Evolutionary conservation across 1,140 invertebrate species (phyloP), one percentile per base, ranked within the genome.

Genomic region (Pinna nobilis): DNA sequence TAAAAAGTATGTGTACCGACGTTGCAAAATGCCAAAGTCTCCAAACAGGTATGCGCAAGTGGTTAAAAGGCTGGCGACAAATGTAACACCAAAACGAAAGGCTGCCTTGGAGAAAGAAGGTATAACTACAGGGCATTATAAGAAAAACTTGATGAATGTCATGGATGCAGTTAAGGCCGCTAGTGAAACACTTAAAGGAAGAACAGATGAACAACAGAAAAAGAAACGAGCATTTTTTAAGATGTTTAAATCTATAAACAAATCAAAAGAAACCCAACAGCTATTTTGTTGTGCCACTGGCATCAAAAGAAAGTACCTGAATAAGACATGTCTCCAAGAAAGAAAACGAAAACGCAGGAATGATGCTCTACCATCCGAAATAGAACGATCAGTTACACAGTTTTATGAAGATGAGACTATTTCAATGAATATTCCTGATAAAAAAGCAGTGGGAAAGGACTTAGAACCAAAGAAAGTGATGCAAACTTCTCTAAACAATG

Each of bases 311-410:
- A 70, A 35, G 33, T 70, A 60, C n/a, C 50, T 61, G 33, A 53
- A 23, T 49, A 13, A 13, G 18, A 23, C 50, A 28, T 68, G 66
- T 20, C 23, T 57, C 2, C 63, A 51, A 41, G 59, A 71, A 64
- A 23, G 39, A 15, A 71, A 64, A 41, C 33, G 39, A 53, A n/a
- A n/a, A n/a, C n/a, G n/a, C n/a, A 71, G 69, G 44, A 71, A 64
- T 53, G 69, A 71, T 25, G 23, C 18, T 15, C 7, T 71, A 20
- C n/a, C 30, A 20, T 39, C 50, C 51, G 47, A 51, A 33, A 71
- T 60, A 15, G 39, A 30, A 39, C 20, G 64, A 25, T 44, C 33
- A 13, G 47, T 71, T 18, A 18, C 25, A n/a, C 30, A 35, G 15
- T 55, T 71, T 63, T 59, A 39, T 30, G 11, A 49, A 41, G 11